phyloP scores from a whole-genome alignment of 2,888 invertebrate genomes.

The Thera obeliscata region DNA sequence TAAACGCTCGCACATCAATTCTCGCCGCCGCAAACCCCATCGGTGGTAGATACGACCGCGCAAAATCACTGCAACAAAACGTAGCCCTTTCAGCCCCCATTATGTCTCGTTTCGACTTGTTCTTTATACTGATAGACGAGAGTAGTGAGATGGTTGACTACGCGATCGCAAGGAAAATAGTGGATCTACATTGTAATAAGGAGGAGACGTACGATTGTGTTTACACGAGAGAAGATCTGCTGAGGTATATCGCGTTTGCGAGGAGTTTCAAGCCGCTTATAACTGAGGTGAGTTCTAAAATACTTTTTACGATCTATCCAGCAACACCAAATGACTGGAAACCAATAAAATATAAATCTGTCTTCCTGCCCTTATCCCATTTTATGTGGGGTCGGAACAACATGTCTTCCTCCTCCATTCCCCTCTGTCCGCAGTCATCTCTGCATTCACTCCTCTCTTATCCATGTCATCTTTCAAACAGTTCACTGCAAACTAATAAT shows the following conservation, averaged over 20 bases:
- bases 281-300: constrained; percentile 84
- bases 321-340: no score
- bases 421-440: no score
- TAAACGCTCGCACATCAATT: constrained; percentile 98
- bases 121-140: constrained; percentile 99
- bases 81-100: constrained; percentile 97
- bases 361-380: no score
- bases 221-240: constrained; percentile 95
- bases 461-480: no score
- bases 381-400: no score
- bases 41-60: constrained; percentile 97
- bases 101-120: constrained; percentile 99
- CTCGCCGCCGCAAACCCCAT: constrained; percentile 99
- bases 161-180: constrained; percentile 97
- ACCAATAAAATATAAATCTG: no score
- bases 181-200: constrained; percentile 95
- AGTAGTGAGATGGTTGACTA: constrained; percentile 95
- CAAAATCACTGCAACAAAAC: constrained; percentile 97
- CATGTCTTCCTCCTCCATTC: no score
- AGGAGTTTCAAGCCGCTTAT: constrained; percentile 96
- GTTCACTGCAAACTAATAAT: no score
- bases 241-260: constrained; percentile 98
- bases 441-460: no score
- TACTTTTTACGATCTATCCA: no score
- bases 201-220: constrained; percentile 91